Evolutionary conservation across 2,888 invertebrate species (phyloP), one percentile per base, ranked within the genome.

Genomic region (Lithophane leautieri): DNA sequence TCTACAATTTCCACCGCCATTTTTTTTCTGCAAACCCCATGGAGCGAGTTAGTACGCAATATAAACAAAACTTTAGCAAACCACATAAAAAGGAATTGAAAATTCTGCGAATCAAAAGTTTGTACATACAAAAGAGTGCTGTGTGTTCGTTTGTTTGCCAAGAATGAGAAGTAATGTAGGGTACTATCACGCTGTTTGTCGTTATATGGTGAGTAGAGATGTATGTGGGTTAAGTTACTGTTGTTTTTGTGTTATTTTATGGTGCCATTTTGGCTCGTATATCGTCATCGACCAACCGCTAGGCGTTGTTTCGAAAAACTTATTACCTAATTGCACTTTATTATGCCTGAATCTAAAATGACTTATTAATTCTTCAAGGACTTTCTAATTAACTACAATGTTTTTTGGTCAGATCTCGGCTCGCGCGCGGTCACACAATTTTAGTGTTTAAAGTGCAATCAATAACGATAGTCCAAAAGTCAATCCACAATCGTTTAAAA

Each of bases 41-140:
- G 44, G 40, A 16, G 42, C 47, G 28, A 72, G 66, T 76, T 61
- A 14, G 34, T 47, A 61, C 58, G 71, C 40, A 9, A 67, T 77
- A 78, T 83, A 87, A 77, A 85, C 8, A 52, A 61, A 80, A 79
- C 40, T 79, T 75, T 69, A 71, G 42, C 70, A 58, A 58, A 58
- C 65, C 54, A 60, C 74, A 81, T 86, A 83, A 83, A 89, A 85
- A 84, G 78, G 76, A 87, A 89, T 90, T 89, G 89, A 87, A 89
- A 90, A 88, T 85, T 89, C 76, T 68, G 52, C 65, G 73, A 62
- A 81, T 87, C 83, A 83, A 82, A 90, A 90, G 83, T 90, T 90
- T 44, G 22, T 62, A 79, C 86, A 84, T 89, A 82, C 81, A 85
- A 81, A 82, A 67, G 52, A 75, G 73, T 50, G 68, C 60, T 84